These are phyloP conservation scores for Butorides virescens DNA, from an alignment of 2,113 vertebrate genomes.

Conservation along the genomic window DNA sequence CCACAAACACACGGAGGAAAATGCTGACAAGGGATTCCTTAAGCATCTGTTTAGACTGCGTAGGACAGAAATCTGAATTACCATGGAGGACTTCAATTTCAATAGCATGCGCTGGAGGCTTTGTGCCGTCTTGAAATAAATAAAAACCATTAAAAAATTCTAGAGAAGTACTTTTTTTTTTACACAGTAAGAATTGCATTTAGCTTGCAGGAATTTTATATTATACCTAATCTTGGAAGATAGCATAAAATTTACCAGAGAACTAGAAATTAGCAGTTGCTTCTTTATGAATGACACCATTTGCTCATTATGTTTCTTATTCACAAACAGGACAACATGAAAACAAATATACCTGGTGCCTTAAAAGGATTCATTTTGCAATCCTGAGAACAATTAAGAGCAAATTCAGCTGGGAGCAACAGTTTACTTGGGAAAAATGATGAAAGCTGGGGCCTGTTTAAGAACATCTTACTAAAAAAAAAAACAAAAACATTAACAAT, in stretches of 20 bases:
- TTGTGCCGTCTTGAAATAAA: slow-evolving; percentile 5
- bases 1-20: background rate
- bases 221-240: background rate
- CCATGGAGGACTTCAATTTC: background rate
- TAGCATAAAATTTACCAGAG: background rate
- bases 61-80: slow-evolving; percentile 7
- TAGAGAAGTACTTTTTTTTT: background rate
- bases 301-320: slow-evolving; percentile 29
- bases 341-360: slow-evolving; percentile 22
- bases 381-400: background rate
- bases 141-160: background rate
- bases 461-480: background rate
- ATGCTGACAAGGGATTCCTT: background rate
- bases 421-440: background rate
- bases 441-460: background rate
- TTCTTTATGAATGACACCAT: slow-evolving; percentile 4
- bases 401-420: slow-evolving; percentile 12
- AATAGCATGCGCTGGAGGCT: background rate
- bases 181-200: background rate
- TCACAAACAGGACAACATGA: background rate
- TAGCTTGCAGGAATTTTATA: background rate
- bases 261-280: slow-evolving; percentile 16
- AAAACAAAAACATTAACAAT: background rate
- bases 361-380: slow-evolving; percentile 21
- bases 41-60: background rate